Percentiles rank a stretch among this genome's conserved stretches.
Conservation (phyloP, 2,888 invertebrate species). For the Malthinus seriepunctatus region DNA sequence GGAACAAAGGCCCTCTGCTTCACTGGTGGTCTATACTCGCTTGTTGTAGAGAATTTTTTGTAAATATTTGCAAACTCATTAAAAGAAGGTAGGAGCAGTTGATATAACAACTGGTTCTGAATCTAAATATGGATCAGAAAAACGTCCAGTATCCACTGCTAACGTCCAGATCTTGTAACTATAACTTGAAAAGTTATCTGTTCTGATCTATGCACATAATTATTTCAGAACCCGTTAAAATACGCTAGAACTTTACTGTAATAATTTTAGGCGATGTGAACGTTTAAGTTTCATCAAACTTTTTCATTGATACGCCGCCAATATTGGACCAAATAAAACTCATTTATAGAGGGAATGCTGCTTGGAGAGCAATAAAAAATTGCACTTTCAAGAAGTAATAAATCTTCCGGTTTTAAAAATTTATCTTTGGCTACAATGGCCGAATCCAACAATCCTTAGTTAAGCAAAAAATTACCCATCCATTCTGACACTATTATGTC, state of each 20-base stretch:
- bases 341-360: conserved; percentile 66
- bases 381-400: conserved; percentile 76
- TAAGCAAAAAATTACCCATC: conserved; percentile 97
- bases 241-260: conserved; percentile 58
- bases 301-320: conserved; percentile 78
- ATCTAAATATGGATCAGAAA: conserved; percentile 63
- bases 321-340: conserved; percentile 81
- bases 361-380: conserved; percentile 67
- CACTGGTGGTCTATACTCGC: too few relatives aligned
- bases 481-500: conserved; percentile 95
- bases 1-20: too few relatives aligned
- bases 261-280: conserved; percentile 69
- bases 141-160: conserved; percentile 81
- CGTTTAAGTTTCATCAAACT: conserved; percentile 65
- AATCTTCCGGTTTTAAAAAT: conserved; percentile 73
- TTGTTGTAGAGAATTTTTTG: too few relatives aligned
- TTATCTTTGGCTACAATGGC: conserved; percentile 80
- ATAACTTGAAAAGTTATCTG: conserved; percentile 65
- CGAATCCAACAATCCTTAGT: conserved; percentile 95
- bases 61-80: too few relatives aligned
- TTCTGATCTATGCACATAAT: conserved; percentile 68
- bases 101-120: conserved; percentile 55
- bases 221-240: conserved; percentile 67
- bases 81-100: conserved; percentile 63
- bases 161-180: conserved; percentile 68